phyloP scores from a whole-genome alignment of 2,888 invertebrate species.

The Drosophila dives region DNA sequence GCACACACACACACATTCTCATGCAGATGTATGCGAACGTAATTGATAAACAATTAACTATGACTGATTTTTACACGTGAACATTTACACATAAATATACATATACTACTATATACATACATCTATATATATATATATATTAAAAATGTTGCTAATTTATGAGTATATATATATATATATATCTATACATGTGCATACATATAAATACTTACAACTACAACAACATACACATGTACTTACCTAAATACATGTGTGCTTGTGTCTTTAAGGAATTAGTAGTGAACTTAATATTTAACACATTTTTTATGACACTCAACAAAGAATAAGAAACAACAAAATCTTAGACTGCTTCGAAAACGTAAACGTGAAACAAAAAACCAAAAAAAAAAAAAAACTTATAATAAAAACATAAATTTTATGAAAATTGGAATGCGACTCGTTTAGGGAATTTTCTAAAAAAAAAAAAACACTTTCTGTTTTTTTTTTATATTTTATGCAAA shows the following conservation, averaged over 20 bases:
- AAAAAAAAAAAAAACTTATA: constrained; percentile 33
- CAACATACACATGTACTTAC: constrained; percentile 11
- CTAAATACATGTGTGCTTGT: constrained; percentile 30
- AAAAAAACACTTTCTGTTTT: constrained; percentile 30
- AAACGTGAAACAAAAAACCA: constrained; percentile 62
- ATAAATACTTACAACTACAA: constrained; percentile 17
- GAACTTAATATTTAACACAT: constrained; percentile 57
- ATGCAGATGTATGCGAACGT: constrained; percentile 28
- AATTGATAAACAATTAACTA: constrained; percentile 75
- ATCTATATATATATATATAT: constrained; percentile 34
- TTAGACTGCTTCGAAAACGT: constrained; percentile 82
- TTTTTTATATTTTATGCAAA: constrained; percentile 22
- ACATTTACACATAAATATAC: constrained; percentile 69
- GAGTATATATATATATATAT: constrained; percentile 34
- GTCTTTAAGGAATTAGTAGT: constrained; percentile 47
- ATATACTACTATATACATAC: constrained; percentile 39
- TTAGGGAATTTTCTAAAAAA: constrained; percentile 83
- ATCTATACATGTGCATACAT: constrained; percentile 42
- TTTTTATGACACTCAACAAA: constrained; percentile 66
- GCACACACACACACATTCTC: constrained; percentile 12
- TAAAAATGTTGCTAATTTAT: constrained; percentile 59
- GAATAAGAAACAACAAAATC: constrained; percentile 74
- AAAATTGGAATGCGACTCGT: constrained; percentile 81
- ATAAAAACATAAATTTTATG: constrained; percentile 37
- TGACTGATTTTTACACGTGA: constrained; percentile 80